Conservation (phyloP, 2,888 invertebrate genomes). For the Zaprionus lineosus region DNA sequence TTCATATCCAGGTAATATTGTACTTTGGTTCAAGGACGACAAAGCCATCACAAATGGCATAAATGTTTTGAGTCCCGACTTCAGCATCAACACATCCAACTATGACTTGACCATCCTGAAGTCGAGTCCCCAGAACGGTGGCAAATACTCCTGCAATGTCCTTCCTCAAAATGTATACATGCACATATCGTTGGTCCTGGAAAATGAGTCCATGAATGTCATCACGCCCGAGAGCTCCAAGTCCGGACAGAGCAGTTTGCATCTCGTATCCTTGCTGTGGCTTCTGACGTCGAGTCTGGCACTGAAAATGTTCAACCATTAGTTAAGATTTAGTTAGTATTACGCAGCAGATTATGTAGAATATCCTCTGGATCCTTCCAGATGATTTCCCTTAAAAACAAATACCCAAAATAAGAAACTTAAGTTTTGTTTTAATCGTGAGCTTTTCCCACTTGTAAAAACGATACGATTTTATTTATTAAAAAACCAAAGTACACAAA, state of each 20-base stretch:
- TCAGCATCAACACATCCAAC: slow-evolving; percentile 43
- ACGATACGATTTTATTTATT: slow-evolving; percentile 71
- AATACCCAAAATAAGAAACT: no score
- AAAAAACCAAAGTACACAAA: slow-evolving; percentile 72
- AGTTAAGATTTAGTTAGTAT: slow-evolving; percentile 41
- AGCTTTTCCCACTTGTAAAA: slow-evolving; percentile 68
- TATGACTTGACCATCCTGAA: slow-evolving; percentile 65
- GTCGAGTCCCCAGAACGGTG: slow-evolving; percentile 58
- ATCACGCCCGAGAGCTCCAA: slow-evolving; percentile 72
- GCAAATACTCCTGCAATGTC: slow-evolving; percentile 63
- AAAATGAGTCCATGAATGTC: slow-evolving; percentile 60
- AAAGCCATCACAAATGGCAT: slow-evolving; percentile 52
- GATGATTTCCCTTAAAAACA: no score
- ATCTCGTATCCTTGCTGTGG: slow-evolving; percentile 10
- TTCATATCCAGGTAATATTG: slow-evolving; percentile 27
- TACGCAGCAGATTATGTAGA: slow-evolving; percentile 30
- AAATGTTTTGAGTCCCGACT: slow-evolving; percentile 50
- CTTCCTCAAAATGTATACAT: slow-evolving; percentile 50
- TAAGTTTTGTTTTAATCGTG: slow-evolving; percentile 68
- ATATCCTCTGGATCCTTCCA: slow-evolving; percentile 27
- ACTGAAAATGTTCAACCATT: slow-evolving; percentile 26
- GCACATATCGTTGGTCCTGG: slow-evolving; percentile 55
- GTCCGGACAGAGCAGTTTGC: slow-evolving; percentile 47
- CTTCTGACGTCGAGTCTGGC: slow-evolving; percentile 16
- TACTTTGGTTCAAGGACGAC: slow-evolving; percentile 64